Conservation (phyloP, 2,797 vertebrate species). For the Gallinago solitaria region DNA sequence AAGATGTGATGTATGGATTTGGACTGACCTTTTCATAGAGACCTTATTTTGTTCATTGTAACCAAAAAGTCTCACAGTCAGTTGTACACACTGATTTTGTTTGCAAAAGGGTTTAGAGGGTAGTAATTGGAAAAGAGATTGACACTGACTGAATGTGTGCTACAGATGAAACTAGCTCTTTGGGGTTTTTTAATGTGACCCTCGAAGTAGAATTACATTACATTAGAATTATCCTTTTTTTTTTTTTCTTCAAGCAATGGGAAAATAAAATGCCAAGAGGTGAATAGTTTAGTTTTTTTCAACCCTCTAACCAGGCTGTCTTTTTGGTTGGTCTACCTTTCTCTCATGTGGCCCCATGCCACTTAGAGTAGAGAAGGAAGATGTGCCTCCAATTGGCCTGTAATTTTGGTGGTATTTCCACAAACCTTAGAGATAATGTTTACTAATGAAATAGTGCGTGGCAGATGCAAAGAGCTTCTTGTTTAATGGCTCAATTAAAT, state of each 20-base stretch:
- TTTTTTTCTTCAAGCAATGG: neutral
- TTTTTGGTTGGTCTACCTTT: neutral
- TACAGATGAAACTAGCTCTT: neutral
- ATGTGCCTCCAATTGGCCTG: neutral
- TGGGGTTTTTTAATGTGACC: neutral
- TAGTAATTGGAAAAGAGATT: neutral
- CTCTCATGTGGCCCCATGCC: neutral
- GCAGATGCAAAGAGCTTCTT: neutral
- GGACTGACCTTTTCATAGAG: neutral
- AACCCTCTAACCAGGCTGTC: neutral
- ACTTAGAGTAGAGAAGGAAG: neutral
- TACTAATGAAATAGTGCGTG: neutral
- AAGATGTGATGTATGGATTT: neutral
- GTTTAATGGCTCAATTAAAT: neutral
- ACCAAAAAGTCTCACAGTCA: neutral
- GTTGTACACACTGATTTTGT: neutral
- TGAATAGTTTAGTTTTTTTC: neutral
- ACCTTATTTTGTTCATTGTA: neutral
- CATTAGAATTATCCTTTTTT: neutral
- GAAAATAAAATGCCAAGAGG: neutral
- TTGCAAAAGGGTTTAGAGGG: neutral
- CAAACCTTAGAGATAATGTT: neutral
- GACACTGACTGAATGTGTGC: neutral
- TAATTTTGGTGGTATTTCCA: neutral
- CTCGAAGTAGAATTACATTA: neutral